These are phyloP conservation scores for Pyralis farinalis DNA, from an alignment of 2,888 invertebrate species.

Conservation along the genomic window DNA sequence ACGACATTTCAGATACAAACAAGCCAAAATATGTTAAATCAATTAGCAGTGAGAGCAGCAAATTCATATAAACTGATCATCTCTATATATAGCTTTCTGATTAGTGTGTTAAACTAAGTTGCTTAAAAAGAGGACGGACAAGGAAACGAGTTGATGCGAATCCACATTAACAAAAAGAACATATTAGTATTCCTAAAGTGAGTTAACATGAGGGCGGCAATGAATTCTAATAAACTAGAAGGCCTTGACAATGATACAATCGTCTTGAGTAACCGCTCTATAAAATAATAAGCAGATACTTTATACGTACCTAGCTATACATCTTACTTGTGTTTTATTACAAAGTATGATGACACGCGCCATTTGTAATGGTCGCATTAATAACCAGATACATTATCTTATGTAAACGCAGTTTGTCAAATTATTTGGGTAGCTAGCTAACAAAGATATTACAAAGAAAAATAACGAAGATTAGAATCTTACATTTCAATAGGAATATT, in stretches of 20 bases:
- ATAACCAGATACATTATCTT: too few species aligned
- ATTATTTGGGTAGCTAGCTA: too few species aligned
- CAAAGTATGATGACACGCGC: not conserved
- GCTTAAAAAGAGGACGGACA: slow-evolving; percentile 21
- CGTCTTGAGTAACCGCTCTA: slow-evolving; percentile 48
- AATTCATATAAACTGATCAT: too few species aligned
- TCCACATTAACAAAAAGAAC: slow-evolving; percentile 41
- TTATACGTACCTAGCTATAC: slow-evolving; percentile 6
- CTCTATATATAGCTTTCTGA: too few species aligned
- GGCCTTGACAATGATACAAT: slow-evolving; percentile 70
- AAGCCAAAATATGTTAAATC: too few species aligned
- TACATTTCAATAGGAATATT: too few species aligned
- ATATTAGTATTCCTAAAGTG: slow-evolving; percentile 62
- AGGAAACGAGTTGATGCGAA: slow-evolving; percentile 35
- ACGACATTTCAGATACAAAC: not conserved
- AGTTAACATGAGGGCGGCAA: slow-evolving; percentile 59
- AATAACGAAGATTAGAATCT: too few species aligned
- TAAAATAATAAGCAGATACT: slow-evolving; percentile 34
- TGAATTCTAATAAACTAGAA: slow-evolving; percentile 68
- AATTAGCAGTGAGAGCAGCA: too few species aligned
- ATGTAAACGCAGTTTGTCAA: too few species aligned
- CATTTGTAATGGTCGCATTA: not conserved
- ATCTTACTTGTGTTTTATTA: not conserved
- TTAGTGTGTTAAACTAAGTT: slow-evolving; percentile 6
- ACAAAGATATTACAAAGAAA: too few species aligned